Conservation (phyloP, 2,888 invertebrate species). For the Cerceris rybyensis region DNA sequence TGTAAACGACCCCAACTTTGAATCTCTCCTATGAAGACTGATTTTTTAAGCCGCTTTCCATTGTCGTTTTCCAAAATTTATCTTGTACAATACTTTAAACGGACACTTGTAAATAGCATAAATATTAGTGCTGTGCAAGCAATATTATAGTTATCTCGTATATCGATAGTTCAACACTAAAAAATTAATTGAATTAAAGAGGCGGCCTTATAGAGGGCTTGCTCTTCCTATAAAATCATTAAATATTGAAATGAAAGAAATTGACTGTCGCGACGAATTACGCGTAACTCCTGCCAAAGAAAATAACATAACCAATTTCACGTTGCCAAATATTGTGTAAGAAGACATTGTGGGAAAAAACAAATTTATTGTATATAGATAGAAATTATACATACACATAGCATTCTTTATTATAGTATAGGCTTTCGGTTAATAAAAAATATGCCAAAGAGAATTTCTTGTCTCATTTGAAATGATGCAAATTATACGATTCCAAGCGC, state of each 20-base stretch:
- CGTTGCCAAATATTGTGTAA: constrained; percentile 64
- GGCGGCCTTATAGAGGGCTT: constrained; percentile 24
- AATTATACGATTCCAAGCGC: no score
- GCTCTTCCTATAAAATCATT: constrained; percentile 18
- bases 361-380: constrained; percentile 76
- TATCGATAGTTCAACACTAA: constrained; percentile 66
- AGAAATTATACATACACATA: constrained; percentile 69
- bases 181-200: constrained; percentile 43
- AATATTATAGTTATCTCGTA: constrained; percentile 65
- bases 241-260: constrained; percentile 26
- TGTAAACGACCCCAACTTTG: constrained; percentile 59
- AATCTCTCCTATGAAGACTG: constrained; percentile 76
- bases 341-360: constrained; percentile 58
- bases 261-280: constrained; percentile 48
- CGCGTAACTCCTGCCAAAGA: constrained; percentile 75
- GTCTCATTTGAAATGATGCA: background rate
- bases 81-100: constrained; percentile 46
- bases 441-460: constrained; percentile 57
- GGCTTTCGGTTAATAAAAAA: constrained; percentile 77
- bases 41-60: constrained; percentile 71
- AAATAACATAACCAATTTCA: constrained; percentile 59
- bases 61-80: constrained; percentile 52
- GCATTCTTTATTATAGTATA: constrained; percentile 74
- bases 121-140: constrained; percentile 60
- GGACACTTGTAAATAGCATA: constrained; percentile 67